Conservation (phyloP, 2,113 vertebrate species). For the Mola mola region DNA sequence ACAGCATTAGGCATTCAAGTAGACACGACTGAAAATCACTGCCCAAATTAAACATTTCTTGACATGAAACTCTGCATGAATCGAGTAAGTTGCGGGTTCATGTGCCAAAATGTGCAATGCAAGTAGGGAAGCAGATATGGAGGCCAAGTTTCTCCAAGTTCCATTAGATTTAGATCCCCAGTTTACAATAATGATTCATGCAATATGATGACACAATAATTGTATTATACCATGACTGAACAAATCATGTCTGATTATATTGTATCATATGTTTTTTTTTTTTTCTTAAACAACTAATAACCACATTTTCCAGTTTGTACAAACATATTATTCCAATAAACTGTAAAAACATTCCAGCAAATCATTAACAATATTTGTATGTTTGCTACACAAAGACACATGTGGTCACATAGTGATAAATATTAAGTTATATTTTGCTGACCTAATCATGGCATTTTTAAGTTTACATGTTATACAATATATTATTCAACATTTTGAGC, state of each 20-base stretch:
- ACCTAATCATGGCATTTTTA: conserved; percentile 6
- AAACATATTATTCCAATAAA: not conserved
- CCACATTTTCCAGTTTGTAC: not conserved
- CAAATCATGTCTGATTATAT: too few species aligned
- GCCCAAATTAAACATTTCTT: too few species aligned
- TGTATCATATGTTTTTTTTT: too few species aligned
- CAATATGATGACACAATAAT: too few species aligned
- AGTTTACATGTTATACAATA: not conserved
- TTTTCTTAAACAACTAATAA: not conserved
- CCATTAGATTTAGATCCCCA: too few species aligned
- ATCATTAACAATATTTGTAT: not conserved
- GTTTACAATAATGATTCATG: too few species aligned
- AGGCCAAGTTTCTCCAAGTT: too few species aligned
- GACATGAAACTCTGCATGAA: too few species aligned
- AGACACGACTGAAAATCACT: too few species aligned
- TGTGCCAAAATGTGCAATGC: not conserved
- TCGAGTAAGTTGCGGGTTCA: conserved; percentile 43
- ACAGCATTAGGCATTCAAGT: too few species aligned
- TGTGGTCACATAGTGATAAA: conserved; percentile 34
- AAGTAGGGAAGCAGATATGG: conserved; percentile 9
- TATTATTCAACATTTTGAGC: conserved; percentile 2
- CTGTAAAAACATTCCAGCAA: conserved; percentile 23
- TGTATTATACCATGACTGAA: too few species aligned
- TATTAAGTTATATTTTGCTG: conserved; percentile 25
- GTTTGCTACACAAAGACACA: conserved; percentile 8